Base-by-base conservation (phyloP, 2,888 invertebrate genomes). In the Smittia aterrima region DNA sequence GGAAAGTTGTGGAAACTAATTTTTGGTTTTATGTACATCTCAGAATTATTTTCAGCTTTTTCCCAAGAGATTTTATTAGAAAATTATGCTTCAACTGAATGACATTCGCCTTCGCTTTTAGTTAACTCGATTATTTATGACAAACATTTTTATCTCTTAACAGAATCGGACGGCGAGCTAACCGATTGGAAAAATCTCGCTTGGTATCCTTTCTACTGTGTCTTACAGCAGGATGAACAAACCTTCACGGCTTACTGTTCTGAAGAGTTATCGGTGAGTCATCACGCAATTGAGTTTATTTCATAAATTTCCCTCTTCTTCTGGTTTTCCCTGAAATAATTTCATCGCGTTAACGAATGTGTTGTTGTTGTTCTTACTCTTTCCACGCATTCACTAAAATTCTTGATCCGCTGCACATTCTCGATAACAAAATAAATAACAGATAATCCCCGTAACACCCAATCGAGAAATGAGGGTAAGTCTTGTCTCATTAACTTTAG, bases 141-240 rank as follows among this genome's bases (percentile, higher is more conserved):
- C n/a, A n/a, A n/a, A n/a, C n/a, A n/a, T n/a, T n/a, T n/a, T n/a
- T n/a, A n/a, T n/a, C n/a, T n/a, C n/a, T n/a, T 9, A 32, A 32
- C 32, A 83, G 83, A 83, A 81, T 79, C 80, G 32, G 83, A 83
- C 76, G 82, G 83, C 11, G 82, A 82, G 77, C 84, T 85, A 75
- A 80, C 80, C 47, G 79, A 80, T 72, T 79, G 78, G 47, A 80
- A 80, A 77, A 78, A 80, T 67, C 76, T 83, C 68, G 82, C 82
- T 53, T 91, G 90, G 90, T 88, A 90, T 78, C 90, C 90, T 22
- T 87, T 86, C 80, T 91, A 89, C 82, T 90, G 90, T 81, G 90
- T 91, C 32, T 85, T 91, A 74, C 85, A 89, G 75, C 89, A 90
- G 81, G 89, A 89, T 80, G 89, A 89, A 78, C 87, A 88, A 80